Evolutionary conservation across 2,113 vertebrate species (phyloP).

Genomic region (Odontesthes bonariensis): DNA sequence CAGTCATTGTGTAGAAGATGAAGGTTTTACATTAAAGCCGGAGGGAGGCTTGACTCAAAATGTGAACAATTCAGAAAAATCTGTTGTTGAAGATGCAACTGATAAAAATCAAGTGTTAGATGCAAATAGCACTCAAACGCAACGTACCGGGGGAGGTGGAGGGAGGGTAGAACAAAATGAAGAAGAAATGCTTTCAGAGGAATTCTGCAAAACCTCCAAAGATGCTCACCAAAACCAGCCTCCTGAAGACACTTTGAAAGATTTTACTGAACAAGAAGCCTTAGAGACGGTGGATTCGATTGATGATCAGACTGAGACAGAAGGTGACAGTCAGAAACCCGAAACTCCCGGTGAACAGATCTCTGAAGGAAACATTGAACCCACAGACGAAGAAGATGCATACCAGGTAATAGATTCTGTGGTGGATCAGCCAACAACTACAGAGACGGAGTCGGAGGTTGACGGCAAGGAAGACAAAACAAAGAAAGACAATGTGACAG

Average conservation of each 20-base stretch:
- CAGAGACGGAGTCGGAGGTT: conserved; percentile 12
- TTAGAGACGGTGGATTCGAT: conserved; percentile 41
- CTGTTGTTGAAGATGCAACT: not conserved
- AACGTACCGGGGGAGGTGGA: not conserved
- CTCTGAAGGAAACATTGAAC: conserved; percentile 7
- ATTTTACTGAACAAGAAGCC: conserved; percentile 13
- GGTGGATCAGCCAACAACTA: conserved; percentile 41
- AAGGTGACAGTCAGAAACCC: conserved; percentile 3
- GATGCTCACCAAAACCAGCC: conserved; percentile 8
- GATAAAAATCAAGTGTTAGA: not conserved
- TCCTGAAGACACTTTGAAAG: not conserved
- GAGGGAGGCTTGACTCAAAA: not conserved
- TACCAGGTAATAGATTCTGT: conserved; percentile 55
- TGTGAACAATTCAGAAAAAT: not conserved
- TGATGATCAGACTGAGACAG: not conserved
- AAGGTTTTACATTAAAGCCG: not conserved
- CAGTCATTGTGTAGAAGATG: not conserved
- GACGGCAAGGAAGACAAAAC: not conserved
- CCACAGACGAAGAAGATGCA: conserved; percentile 19
- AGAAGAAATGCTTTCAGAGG: not conserved
- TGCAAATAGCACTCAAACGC: not conserved
- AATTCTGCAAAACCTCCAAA: conserved; percentile 4
- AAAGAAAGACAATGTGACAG: not conserved
- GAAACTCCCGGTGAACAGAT: not conserved
- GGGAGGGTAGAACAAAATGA: not conserved